A percentile compares a stretch with the other conserved stretches of the same genome.
Evolutionary conservation across 2,888 invertebrate species (phyloP).

Genomic region (Pterostichus madidus): DNA sequence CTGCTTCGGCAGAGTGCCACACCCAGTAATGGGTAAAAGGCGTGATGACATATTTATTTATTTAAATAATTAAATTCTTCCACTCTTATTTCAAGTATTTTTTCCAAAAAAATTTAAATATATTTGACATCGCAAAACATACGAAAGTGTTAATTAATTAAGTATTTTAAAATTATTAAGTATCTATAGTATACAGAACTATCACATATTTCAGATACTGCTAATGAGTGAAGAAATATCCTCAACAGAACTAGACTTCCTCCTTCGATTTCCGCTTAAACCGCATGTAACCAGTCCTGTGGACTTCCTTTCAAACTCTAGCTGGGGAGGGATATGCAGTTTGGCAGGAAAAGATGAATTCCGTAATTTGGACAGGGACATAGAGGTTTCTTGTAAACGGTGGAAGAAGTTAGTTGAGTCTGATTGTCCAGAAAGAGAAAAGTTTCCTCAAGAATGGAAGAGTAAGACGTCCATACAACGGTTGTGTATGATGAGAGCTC

Average conservation of each 20-base stretch:
- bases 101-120: no score
- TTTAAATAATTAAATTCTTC: no score
- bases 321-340: constrained; percentile 97
- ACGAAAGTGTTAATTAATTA: no score
- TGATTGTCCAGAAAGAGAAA: constrained; percentile 96
- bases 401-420: constrained; percentile 98
- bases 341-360: constrained; percentile 94
- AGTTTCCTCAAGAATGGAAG: constrained; percentile 99
- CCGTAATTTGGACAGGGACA: constrained; percentile 95
- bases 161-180: background rate
- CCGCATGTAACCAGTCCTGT: constrained; percentile 97
- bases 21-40: no score
- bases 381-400: constrained; percentile 96
- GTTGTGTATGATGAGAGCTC: constrained; percentile 96
- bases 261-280: constrained; percentile 94
- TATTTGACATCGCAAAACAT: no score
- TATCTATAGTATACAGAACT: no score
- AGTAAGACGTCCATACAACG: constrained; percentile 95
- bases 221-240: constrained; percentile 92
- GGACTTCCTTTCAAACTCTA: constrained; percentile 93
- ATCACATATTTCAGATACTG: constrained; percentile 82
- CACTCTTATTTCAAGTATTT: no score
- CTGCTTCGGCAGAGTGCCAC: no score
- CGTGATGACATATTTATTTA: no score
- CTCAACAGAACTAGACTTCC: constrained; percentile 92